Conservation (phyloP, 2,797 vertebrate species). For the Periophthalmus magnuspinnatus region DNA sequence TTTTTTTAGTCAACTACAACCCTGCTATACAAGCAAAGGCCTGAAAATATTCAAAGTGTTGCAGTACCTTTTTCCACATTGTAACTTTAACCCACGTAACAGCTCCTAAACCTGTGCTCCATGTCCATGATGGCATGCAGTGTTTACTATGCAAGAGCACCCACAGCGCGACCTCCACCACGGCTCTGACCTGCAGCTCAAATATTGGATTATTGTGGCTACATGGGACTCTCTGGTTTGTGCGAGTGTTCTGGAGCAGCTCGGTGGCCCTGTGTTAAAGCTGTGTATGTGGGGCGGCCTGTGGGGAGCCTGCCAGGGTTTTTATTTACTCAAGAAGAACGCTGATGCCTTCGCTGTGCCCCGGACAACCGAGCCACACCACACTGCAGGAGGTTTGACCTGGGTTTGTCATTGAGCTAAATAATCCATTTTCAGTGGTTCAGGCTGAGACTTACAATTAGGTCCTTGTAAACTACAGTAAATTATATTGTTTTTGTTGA, state of each 20-base stretch:
- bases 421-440: constrained; percentile 5
- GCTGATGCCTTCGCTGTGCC: constrained; percentile 54
- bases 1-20: no score
- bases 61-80: constrained; percentile 29
- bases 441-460: background rate
- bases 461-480: background rate
- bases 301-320: constrained; percentile 58
- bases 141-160: constrained; percentile 37
- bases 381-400: background rate
- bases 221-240: constrained; percentile 6
- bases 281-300: constrained; percentile 50
- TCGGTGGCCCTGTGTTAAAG: constrained; percentile 45
- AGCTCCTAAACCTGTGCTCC: constrained; percentile 43
- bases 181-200: constrained; percentile 52
- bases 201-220: constrained; percentile 51
- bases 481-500: background rate
- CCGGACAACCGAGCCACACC: constrained; percentile 16
- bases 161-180: constrained; percentile 33
- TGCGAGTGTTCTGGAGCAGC: constrained; percentile 19
- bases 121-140: constrained; percentile 40
- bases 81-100: constrained; percentile 48
- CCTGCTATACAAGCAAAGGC: no score
- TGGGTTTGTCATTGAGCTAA: constrained; percentile 8
- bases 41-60: background rate
- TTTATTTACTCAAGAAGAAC: constrained; percentile 58